A percentile compares a stretch with the other conserved stretches of the same genome.
These are phyloP conservation scores for Mus caroli DNA, from an alignment of 2,797 vertebrate genomes.

Conservation along the genomic window DNA sequence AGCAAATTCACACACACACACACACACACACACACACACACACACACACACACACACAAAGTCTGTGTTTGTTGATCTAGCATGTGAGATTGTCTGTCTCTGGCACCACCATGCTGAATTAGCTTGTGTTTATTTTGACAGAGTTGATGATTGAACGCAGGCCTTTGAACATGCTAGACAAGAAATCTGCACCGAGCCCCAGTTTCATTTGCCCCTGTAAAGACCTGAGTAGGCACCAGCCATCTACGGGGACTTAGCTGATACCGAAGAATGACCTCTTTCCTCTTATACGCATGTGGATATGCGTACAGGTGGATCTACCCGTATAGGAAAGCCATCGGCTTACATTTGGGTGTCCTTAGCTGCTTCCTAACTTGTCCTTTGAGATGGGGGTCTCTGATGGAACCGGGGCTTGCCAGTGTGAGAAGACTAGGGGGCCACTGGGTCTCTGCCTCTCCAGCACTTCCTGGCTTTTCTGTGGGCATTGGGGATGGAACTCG, in stretches of 20 bases:
- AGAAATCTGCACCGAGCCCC: background rate
- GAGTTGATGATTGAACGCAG: background rate
- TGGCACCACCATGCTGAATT: background rate
- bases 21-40: background rate
- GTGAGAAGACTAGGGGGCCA: too few species aligned
- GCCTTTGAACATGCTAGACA: background rate
- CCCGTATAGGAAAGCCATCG: too few species aligned
- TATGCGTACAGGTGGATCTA: too few species aligned
- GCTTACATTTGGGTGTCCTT: too few species aligned
- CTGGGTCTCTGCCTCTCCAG: background rate
- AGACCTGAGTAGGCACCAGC: background rate
- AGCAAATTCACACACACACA: background rate
- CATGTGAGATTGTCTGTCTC: background rate
- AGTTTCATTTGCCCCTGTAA: background rate
- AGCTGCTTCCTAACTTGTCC: background rate
- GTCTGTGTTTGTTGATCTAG: background rate
- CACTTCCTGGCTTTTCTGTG: background rate
- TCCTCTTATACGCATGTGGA: background rate
- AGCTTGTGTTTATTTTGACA: background rate
- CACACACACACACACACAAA: background rate
- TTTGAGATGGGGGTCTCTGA: background rate
- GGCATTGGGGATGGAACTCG: background rate
- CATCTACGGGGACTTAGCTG: background rate
- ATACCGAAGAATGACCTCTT: background rate
- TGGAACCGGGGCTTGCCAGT: background rate